Evolutionary conservation across 2,888 invertebrate species (phyloP).

Genomic region (Amphipoea lucens): DNA sequence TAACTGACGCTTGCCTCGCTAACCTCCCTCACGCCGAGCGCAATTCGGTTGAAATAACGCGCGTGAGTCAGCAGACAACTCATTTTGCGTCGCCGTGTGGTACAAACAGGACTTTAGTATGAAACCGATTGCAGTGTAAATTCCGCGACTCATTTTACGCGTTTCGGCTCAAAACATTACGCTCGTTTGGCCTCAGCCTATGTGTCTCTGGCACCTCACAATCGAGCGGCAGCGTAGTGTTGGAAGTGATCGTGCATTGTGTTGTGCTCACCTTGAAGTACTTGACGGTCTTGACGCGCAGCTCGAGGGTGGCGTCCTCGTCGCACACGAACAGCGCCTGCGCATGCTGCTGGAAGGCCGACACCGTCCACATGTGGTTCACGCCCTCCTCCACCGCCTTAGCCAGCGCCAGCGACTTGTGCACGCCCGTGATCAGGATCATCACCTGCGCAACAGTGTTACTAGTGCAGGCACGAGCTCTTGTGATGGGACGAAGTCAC

Average conservation of each 20-base stretch:
- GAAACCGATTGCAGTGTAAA: too few species aligned
- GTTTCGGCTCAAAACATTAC: too few species aligned
- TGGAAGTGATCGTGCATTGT: background rate
- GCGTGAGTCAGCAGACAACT: too few species aligned
- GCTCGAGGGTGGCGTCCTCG: conserved; percentile 98
- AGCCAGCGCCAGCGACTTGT: conserved; percentile 98
- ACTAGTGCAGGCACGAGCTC: background rate
- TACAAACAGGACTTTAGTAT: too few species aligned
- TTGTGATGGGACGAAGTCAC: background rate
- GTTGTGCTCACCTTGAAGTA: conserved; percentile 96
- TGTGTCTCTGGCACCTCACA: background rate
- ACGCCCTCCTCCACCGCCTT: conserved; percentile 99
- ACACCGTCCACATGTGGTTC: conserved; percentile 99
- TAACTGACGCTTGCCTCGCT: too few species aligned
- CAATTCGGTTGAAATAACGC: too few species aligned
- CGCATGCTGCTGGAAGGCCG: conserved; percentile 99
- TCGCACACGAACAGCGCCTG: conserved; percentile 98
- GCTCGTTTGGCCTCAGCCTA: too few species aligned
- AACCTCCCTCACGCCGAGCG: too few species aligned
- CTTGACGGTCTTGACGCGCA: conserved; percentile 99
- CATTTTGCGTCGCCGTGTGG: too few species aligned
- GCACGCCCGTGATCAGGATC: conserved; percentile 98
- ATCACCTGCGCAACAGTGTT: conserved; percentile 92
- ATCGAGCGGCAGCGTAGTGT: background rate
- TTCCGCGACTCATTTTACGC: too few species aligned